Conservation (phyloP, 2,797 vertebrate species). For the Trematocara caparti region DNA sequence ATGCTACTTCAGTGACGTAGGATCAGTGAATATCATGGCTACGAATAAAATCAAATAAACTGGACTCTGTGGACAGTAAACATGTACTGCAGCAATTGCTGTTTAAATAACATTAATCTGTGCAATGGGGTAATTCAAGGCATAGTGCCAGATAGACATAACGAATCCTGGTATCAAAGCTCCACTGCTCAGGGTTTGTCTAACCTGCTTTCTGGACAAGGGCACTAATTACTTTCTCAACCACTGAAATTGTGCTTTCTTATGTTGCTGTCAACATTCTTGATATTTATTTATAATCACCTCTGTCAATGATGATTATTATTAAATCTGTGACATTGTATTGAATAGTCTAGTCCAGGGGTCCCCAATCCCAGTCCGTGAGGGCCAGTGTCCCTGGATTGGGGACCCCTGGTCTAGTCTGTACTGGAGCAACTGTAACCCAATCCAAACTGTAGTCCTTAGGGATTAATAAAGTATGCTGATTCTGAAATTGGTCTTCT, state of each 20-base stretch:
- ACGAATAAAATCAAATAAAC: not conserved
- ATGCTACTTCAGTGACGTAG: not conserved
- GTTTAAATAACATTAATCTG: not conserved
- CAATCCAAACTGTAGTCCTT: not conserved
- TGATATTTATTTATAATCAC: not conserved
- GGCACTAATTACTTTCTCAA: not conserved
- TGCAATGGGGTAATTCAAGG: not conserved
- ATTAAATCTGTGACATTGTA: not conserved
- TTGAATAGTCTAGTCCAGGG: not conserved
- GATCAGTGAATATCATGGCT: not conserved
- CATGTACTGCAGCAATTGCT: not conserved
- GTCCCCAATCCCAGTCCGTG: not conserved
- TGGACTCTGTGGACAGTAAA: not conserved
- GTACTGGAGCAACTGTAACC: not conserved
- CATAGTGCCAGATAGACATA: not conserved
- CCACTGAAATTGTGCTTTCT: not conserved
- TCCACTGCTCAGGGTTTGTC: not conserved
- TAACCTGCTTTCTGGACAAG: not conserved
- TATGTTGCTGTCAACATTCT: not conserved
- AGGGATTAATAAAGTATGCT: not conserved
- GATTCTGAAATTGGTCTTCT: not conserved
- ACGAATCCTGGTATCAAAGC: not conserved
- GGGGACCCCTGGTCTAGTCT: not conserved
- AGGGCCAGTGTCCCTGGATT: not conserved
- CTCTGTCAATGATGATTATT: not conserved